phyloP scores from a whole-genome alignment of 1,140 invertebrate genomes.

The Anastrepha obliqua region DNA sequence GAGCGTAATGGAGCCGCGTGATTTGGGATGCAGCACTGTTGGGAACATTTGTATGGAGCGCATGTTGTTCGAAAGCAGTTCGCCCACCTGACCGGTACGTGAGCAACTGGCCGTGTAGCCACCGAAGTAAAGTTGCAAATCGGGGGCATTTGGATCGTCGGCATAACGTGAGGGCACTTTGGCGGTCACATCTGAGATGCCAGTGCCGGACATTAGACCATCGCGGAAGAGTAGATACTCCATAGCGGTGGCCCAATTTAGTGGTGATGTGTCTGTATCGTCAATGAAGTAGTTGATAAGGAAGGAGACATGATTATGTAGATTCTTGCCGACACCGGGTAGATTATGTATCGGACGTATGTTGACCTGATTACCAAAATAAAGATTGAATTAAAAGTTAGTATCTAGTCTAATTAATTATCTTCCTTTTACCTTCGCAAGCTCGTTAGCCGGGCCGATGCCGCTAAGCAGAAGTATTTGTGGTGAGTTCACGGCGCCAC shows the following conservation, averaged over 20 bases:
- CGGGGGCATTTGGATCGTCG: conserved; percentile 86
- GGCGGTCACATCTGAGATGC: conserved; percentile 87
- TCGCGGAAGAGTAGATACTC: conserved; percentile 89
- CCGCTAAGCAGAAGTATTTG: conserved; percentile 90
- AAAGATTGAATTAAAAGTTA: neutral
- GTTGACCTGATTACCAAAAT: conserved; percentile 72
- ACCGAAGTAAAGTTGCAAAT: conserved; percentile 90
- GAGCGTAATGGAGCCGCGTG: conserved; percentile 84
- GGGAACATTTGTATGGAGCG: conserved; percentile 80
- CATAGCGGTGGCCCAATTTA: conserved; percentile 92
- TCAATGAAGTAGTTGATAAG: conserved; percentile 87
- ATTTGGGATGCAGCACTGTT: conserved; percentile 85
- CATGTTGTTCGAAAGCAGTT: conserved; percentile 80
- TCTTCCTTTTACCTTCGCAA: conserved; percentile 74
- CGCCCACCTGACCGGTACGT: conserved; percentile 88
- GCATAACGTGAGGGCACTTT: conserved; percentile 89
- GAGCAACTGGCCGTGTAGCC: conserved; percentile 89
- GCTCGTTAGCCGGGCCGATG: conserved; percentile 84
- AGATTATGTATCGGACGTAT: conserved; percentile 83
- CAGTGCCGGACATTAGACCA: conserved; percentile 89
- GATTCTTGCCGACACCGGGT: conserved; percentile 89
- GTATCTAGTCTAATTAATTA: neutral
- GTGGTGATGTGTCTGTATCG: conserved; percentile 85
- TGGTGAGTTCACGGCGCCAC: conserved; percentile 86
- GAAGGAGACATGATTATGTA: conserved; percentile 90